phyloP scores from a whole-genome alignment of 2,797 vertebrate species.

The Pogonophryne albipinna region DNA sequence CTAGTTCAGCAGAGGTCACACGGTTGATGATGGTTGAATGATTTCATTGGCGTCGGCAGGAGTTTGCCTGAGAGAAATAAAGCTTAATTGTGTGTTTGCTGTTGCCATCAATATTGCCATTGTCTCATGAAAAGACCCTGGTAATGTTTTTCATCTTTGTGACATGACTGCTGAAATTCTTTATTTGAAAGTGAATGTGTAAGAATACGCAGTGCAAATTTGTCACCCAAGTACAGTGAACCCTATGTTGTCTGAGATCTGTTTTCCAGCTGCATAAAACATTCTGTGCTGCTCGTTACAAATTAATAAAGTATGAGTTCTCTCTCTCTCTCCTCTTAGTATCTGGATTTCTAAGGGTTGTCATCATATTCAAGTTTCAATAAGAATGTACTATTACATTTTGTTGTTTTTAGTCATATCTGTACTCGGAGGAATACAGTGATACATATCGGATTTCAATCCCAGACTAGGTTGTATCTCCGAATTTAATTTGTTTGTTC shows the following conservation, averaged over 20 bases:
- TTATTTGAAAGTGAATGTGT: conserved; percentile 7
- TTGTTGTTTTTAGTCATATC: not conserved
- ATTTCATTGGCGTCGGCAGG: conserved; percentile 56
- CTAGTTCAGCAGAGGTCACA: conserved; percentile 54
- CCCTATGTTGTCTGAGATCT: conserved; percentile 14
- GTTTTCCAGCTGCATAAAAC: conserved; percentile 23
- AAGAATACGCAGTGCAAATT: not conserved
- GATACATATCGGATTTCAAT: not conserved
- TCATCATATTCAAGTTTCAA: not conserved
- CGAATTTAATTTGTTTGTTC: not conserved
- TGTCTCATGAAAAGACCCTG: conserved; percentile 39
- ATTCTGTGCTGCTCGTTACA: conserved; percentile 22
- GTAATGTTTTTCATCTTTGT: conserved; percentile 57
- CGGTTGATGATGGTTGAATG: conserved; percentile 2
- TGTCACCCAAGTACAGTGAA: conserved; percentile 28
- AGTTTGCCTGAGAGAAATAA: conserved; percentile 41
- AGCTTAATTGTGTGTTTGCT: conserved; percentile 28
- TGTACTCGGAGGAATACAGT: not conserved
- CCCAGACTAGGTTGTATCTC: not conserved
- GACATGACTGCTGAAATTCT: conserved; percentile 17
- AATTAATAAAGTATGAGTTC: conserved; percentile 25
- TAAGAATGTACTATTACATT: not conserved
- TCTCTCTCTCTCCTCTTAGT: not conserved
- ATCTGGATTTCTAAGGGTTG: not conserved
- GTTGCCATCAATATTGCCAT: conserved; percentile 44